Conservation (phyloP, 2,888 invertebrate genomes). For the Pterostichus madidus region DNA sequence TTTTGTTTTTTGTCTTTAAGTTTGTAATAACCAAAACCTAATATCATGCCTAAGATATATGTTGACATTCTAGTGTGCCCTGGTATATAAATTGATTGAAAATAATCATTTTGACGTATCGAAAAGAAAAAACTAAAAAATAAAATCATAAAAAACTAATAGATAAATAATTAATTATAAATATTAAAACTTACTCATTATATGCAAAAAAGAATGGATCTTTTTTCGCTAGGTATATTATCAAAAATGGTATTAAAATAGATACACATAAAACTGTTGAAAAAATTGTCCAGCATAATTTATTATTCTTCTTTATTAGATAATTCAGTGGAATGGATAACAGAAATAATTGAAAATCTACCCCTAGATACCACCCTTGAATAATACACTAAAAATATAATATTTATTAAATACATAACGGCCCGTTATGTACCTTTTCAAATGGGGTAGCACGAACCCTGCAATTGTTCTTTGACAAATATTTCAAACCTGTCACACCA, state of each 20-base stretch:
- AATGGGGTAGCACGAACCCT: too few species aligned
- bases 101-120: constrained; percentile 31
- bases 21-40: constrained; percentile 78
- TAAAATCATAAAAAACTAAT: background rate
- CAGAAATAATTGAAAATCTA: constrained; percentile 85
- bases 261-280: constrained; percentile 75
- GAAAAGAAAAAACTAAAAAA: constrained; percentile 38
- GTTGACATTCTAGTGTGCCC: constrained; percentile 81
- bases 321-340: constrained; percentile 78
- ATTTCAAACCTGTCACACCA: too few species aligned
- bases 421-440: too few species aligned
- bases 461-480: too few species aligned
- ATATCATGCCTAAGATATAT: constrained; percentile 81
- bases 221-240: constrained; percentile 73
- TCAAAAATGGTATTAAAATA: constrained; percentile 78
- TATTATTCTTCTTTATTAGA: constrained; percentile 76
- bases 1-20: constrained; percentile 72
- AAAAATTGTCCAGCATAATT: constrained; percentile 76
- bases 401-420: background rate
- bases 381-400: constrained; percentile 81
- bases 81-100: constrained; percentile 59
- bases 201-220: constrained; percentile 34
- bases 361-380: constrained; percentile 85
- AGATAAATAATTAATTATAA: background rate
- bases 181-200: constrained; percentile 39